A percentile compares a stretch with the other conserved stretches of the same genome.
Evolutionary conservation across 1,140 invertebrate genomes (phyloP).

Genomic region (Camponotus pennsylvanicus): DNA sequence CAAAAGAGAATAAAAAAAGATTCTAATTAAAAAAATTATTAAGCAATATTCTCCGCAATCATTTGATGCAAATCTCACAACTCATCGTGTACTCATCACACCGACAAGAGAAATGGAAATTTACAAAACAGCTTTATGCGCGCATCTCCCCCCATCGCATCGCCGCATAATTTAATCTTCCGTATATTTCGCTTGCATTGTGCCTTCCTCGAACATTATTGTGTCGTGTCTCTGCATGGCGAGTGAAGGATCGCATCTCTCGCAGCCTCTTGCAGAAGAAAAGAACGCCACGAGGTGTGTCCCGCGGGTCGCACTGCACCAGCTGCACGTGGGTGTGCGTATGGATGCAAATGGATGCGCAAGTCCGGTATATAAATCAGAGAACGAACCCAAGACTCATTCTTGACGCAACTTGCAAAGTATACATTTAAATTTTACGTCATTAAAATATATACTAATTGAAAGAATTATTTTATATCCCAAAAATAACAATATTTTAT

Average conservation of each 20-base stretch:
- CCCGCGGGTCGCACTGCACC: conserved; percentile 27
- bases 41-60: background rate
- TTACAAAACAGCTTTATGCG: background rate
- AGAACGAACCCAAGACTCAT: background rate
- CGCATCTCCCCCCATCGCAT: background rate
- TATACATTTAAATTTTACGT: background rate
- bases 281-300: conserved; percentile 46
- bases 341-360: conserved; percentile 19
- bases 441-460: background rate
- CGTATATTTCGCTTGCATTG: conserved; percentile 21
- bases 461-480: background rate
- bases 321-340: conserved; percentile 39
- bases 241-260: conserved; percentile 24
- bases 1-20: background rate
- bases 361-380: conserved; percentile 17
- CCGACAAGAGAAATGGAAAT: conserved; percentile 1
- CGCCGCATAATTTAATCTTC: conserved; percentile 28
- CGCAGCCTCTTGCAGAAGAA: background rate
- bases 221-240: background rate
- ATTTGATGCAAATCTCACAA: conserved; percentile 13
- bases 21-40: background rate
- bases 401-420: background rate
- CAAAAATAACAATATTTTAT: background rate
- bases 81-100: background rate
- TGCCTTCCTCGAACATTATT: conserved; percentile 36